Conservation (phyloP, 1,140 invertebrate genomes). For the Telenomus remus region DNA sequence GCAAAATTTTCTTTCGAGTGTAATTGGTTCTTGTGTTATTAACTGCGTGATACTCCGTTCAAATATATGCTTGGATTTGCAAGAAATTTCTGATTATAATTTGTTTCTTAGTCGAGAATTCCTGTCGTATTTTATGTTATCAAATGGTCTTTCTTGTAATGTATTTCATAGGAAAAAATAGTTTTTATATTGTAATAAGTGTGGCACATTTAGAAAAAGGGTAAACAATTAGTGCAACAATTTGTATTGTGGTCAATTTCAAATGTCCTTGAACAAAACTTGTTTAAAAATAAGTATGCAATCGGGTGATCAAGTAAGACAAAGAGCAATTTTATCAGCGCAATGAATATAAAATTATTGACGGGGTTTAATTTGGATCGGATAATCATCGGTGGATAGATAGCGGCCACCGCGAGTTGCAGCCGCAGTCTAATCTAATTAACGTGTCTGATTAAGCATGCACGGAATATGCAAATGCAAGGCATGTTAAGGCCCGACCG, state of each 20-base stretch:
- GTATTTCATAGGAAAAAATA: no score
- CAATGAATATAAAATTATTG: conserved; percentile 37
- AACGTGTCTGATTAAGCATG: conserved; percentile 37
- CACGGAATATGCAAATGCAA: conserved; percentile 43
- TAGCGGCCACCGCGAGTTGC: conserved; percentile 17
- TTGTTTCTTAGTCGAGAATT: conserved; percentile 4
- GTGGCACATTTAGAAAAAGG: no score
- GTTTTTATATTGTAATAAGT: no score
- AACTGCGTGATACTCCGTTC: neutral
- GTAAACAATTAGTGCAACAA: no score
- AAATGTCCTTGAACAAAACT: no score
- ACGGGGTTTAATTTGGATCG: conserved; percentile 31
- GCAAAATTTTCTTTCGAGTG: neutral
- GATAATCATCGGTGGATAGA: conserved; percentile 19
- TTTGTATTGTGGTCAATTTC: no score
- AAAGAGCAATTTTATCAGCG: conserved; percentile 29
- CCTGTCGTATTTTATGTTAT: neutral
- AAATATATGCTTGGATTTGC: neutral
- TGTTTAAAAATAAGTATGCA: no score
- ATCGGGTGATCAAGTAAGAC: conserved; percentile 28
- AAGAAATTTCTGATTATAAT: conserved; percentile 1
- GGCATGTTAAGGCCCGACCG: conserved; percentile 19
- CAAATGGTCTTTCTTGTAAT: no score
- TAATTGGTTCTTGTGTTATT: conserved; percentile 20
- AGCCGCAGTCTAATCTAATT: conserved; percentile 43